Base-by-base conservation (phyloP, 2,797 vertebrate genomes). In the Chromobotia macracanthus region DNA sequence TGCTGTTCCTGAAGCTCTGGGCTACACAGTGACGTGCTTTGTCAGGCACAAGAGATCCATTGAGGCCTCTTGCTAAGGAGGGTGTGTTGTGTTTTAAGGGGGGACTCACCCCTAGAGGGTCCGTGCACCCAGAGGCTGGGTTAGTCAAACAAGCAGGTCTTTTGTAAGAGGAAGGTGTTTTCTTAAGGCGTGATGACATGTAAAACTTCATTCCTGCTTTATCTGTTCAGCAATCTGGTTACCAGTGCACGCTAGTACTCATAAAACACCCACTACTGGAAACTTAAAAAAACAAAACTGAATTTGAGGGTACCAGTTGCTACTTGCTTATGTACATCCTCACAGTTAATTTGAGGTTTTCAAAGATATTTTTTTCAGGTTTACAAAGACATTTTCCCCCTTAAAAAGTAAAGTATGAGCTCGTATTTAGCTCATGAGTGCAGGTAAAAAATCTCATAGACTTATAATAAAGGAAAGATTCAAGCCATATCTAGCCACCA, bases 1-100 rank as follows among this genome's bases (percentile, higher is more conserved):
- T 91, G 89, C 87, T 88, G 80, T 65, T 80, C 80, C 64, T 58
- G n/a, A 70, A 31, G 51, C 75, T 38, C 63, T 15, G 70, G n/a
- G 82, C 78, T 72, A 83, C 82, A 91, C 90, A 91, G 89, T 82
- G 84, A 73, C 61, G 80, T 19, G 79, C 85, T 91, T 69, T 91
- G 87, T 73, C 84, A 72, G 0, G 80, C 64, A 92, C 90, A 92
- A 91, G 89, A 85, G 84, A 0, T 7, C 83, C 86, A 89, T 91
- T 92, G 88, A 92, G 63, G 70, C 76, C n/a, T 5, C 68, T 7
- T 18, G 58, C 18, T 6, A 68, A 53, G 53, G 55, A 73, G 75
- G 66, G 79, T 71, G 79, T 87, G 84, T 85, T 85, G 84, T 85
- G 84, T 80, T 86, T 83, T 84, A 82, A 81, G 3, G 44, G 70